Evolutionary conservation across 2,888 invertebrate genomes (phyloP).

Genomic region (Lepetodrilus schrolli): DNA sequence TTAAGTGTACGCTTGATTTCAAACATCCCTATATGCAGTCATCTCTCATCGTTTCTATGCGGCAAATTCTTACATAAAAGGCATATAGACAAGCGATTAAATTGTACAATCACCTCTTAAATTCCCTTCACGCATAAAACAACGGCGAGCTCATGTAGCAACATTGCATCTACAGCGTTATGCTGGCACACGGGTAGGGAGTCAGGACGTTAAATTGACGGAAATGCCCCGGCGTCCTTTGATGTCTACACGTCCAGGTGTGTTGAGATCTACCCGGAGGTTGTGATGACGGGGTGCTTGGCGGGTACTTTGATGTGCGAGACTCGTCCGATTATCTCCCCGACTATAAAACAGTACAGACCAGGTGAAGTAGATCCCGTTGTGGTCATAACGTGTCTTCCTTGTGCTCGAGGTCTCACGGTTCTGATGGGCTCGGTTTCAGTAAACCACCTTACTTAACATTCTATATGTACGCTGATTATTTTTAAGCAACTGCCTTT

Average conservation of each 20-base stretch:
- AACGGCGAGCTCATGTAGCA: background rate
- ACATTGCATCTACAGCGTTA: background rate
- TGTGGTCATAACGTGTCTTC: no score
- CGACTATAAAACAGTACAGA: constrained; percentile 4
- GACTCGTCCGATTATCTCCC: background rate
- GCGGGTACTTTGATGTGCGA: constrained; percentile 12
- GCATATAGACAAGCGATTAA: constrained; percentile 11
- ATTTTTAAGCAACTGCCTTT: no score
- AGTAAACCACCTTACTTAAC: no score
- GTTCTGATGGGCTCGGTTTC: no score
- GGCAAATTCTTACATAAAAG: background rate
- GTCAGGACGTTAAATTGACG: background rate
- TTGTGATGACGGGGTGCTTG: background rate
- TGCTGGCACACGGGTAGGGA: constrained; percentile 10
- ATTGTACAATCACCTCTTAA: background rate
- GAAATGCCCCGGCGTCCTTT: background rate
- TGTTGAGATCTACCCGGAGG: background rate
- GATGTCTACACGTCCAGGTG: constrained; percentile 6
- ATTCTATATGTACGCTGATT: no score
- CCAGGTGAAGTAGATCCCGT: no score
- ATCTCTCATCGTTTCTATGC: no score
- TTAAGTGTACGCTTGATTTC: no score
- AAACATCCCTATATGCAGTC: no score
- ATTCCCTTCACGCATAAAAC: background rate
- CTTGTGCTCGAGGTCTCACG: no score